A percentile compares a stretch with the other conserved stretches of the same genome.
Conservation (phyloP, 2,888 invertebrate genomes). For the Drosophila bunnanda region DNA sequence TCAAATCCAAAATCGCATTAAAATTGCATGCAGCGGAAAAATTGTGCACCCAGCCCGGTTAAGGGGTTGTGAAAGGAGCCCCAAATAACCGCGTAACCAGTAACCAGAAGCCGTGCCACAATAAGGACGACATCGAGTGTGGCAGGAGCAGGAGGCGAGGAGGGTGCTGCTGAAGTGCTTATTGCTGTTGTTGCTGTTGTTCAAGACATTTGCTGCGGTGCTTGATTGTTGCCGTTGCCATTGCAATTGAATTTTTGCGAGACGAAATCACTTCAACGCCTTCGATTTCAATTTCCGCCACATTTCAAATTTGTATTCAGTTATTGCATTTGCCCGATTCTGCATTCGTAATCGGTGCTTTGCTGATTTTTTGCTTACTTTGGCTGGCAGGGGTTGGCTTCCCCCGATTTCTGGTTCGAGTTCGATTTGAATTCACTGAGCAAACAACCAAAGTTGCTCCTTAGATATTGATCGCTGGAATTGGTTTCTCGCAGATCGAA, state of each 20-base stretch:
- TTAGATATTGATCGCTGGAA: conserved; percentile 24
- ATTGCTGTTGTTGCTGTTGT: conserved; percentile 20
- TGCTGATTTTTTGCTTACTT: conserved; percentile 6
- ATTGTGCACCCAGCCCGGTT: conserved; percentile 36
- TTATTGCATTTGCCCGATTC: conserved; percentile 62
- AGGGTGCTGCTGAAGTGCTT: conserved; percentile 18
- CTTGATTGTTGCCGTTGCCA: conserved; percentile 42
- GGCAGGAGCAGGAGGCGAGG: background rate
- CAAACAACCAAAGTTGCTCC: background rate
- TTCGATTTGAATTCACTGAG: conserved; percentile 9
- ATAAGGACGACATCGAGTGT: conserved; percentile 28
- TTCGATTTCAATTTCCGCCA: conserved; percentile 79
- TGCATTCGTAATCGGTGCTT: conserved; percentile 25
- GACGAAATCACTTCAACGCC: conserved; percentile 80
- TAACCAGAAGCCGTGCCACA: conserved; percentile 50
- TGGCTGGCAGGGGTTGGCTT: conserved; percentile 13
- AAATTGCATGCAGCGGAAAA: conserved; percentile 73
- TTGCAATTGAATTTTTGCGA: conserved; percentile 78
- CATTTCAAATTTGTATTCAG: conserved; percentile 69
- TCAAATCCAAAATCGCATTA: conserved; percentile 78
- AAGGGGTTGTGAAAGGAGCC: conserved; percentile 40
- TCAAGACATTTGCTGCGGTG: conserved; percentile 39
- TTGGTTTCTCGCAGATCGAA: conserved; percentile 19
- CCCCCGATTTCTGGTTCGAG: background rate
- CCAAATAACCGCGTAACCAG: conserved; percentile 45